These are phyloP conservation scores for Hemichromis elongatus DNA, from an alignment of 2,113 vertebrate species.

Conservation along the genomic window DNA sequence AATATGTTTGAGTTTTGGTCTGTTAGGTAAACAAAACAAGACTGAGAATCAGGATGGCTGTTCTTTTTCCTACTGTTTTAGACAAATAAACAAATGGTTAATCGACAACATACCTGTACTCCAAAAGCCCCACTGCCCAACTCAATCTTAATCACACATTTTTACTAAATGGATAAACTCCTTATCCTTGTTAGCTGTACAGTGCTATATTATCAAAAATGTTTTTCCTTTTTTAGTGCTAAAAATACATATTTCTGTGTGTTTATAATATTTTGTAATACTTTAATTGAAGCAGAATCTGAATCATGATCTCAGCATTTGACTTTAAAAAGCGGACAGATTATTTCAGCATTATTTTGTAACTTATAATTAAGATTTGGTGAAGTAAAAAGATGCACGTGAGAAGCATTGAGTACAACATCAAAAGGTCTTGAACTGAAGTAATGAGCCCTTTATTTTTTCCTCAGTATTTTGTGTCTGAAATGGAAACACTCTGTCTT, in stretches of 20 bases:
- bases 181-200: neutral
- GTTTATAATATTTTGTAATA: neutral
- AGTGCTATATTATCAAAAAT: neutral
- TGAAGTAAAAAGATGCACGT: neutral
- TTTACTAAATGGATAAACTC: neutral
- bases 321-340: neutral
- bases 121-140: rapidly evolving
- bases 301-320: neutral
- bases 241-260: neutral
- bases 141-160: neutral
- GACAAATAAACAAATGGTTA: neutral
- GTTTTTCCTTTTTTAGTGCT: neutral
- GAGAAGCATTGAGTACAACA: neutral
- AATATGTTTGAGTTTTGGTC: neutral
- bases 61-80: neutral
- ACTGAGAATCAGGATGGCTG: neutral
- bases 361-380: neutral
- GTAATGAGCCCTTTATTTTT: neutral
- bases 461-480: neutral
- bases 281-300: neutral
- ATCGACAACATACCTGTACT: neutral
- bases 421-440: too few relatives aligned
- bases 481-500: neutral
- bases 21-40: neutral
- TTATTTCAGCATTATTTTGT: neutral